A percentile compares a stretch with the other conserved stretches of the same genome.
Conservation (phyloP, 2,797 vertebrate genomes). For the Anabacerthia variegaticeps region DNA sequence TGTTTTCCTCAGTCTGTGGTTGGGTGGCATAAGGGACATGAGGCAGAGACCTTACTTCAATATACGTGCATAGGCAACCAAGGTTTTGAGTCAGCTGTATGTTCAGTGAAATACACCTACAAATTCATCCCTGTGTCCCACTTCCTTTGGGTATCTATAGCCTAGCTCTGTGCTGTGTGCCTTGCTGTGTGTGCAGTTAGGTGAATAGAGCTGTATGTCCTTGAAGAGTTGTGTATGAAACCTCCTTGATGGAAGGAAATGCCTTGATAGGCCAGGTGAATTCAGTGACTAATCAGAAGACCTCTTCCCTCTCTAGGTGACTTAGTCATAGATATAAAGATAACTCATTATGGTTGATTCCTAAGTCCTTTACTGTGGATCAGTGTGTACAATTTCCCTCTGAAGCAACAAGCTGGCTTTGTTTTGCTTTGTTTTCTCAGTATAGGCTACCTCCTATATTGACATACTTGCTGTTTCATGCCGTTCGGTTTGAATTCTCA, state of each 20-base stretch:
- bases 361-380: background rate
- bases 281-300: background rate
- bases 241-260: background rate
- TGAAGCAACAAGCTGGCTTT: background rate
- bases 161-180: background rate
- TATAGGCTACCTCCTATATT: background rate
- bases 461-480: background rate
- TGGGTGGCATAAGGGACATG: background rate
- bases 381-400: background rate
- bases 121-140: background rate
- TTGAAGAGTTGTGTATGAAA: background rate
- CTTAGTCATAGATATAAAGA: background rate
- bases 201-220: background rate
- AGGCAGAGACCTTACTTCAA: background rate
- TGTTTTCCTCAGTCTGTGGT: background rate
- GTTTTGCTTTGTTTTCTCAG: background rate
- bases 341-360: background rate
- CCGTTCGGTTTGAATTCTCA: background rate
- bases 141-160: accelerated
- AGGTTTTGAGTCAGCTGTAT: background rate
- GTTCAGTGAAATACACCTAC: background rate
- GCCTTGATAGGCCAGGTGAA: background rate
- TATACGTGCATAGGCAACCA: background rate
- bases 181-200: background rate
- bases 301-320: background rate